Conservation (phyloP, 2,888 invertebrate genomes). For the Lymantria monacha region DNA sequence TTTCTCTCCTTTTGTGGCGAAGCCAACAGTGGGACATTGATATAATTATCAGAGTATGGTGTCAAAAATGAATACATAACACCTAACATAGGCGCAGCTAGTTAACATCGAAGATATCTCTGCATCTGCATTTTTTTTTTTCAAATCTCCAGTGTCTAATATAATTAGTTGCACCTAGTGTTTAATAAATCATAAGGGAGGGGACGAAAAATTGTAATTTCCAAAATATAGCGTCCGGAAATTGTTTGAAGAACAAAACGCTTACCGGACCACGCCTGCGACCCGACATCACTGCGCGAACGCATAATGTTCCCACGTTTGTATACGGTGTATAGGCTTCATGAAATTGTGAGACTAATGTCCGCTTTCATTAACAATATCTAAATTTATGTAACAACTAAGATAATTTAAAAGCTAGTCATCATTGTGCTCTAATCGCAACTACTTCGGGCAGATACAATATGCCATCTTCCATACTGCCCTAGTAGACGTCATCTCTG, state of each 20-base stretch:
- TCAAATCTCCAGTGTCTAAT: constrained; percentile 5
- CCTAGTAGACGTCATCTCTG: too few relatives aligned
- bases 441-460: too few relatives aligned
- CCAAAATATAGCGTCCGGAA: constrained; percentile 69
- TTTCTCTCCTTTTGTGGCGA: too few relatives aligned
- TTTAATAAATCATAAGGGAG: constrained; percentile 30
- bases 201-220: constrained; percentile 50
- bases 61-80: too few relatives aligned
- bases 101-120: background rate
- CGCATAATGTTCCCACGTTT: constrained; percentile 75
- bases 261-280: constrained; percentile 59
- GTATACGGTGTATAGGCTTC: constrained; percentile 40
- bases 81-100: too few relatives aligned
- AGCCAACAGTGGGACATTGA: too few relatives aligned
- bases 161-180: constrained; percentile 24
- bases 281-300: constrained; percentile 47
- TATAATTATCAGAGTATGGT: too few relatives aligned
- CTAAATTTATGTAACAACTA: background rate
- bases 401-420: too few relatives aligned
- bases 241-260: constrained; percentile 76
- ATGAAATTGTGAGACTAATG: constrained; percentile 4
- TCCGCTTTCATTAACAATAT: background rate
- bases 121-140: background rate
- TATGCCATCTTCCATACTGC: too few relatives aligned
- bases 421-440: too few relatives aligned